Base-by-base conservation (phyloP, 2,888 invertebrate genomes). In the Ceramica pisi region DNA sequence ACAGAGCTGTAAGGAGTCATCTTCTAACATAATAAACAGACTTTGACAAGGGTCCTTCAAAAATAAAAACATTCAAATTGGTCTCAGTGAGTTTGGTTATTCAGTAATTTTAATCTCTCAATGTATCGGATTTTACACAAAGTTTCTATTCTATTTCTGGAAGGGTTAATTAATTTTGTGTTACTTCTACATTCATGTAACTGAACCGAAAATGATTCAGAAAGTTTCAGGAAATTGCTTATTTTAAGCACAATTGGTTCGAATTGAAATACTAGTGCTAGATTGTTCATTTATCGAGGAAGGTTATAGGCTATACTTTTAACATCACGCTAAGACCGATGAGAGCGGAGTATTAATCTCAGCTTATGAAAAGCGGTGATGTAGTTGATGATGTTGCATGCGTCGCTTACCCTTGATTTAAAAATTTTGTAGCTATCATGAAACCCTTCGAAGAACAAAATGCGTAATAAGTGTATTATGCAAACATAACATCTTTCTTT, bases 41-140 rank as follows among this genome's bases (percentile, higher is more conserved):
- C 10, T 19, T 4, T 19, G 31, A 63, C 35, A 12, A 31, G 31
- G 31, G 1, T 21, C 9, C 38, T 3, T 5, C 9, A n/a, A 10
- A 57, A 57, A 35, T 26, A 38, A 57, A 62, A 48, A 31, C 31
- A 62, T 21, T 35, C 7, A 21, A 9, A 9, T 55, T 26, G 8
- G 16, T 19, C 31, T 31, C 31, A 19, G 35, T 35, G 12, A 35
- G 19, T 31, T 31, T 31, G 21, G 41, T 23, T 19, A 9, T 63
- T n/a, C 16, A 19, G 23, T 35, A 65, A 19, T 48, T 63, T 65
- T 23, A 35, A 65, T 44, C 41, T 10, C 16, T 21, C 12, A 67
- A 26, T 50, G 66, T 67, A 50, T 44, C 51, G 14, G 41, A n/a
- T 53, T 69, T 51, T 19, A 41, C 41, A 46, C 41, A n/a, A n/a